Base-by-base conservation (phyloP, 2,888 invertebrate species). In the Erebia palarica region DNA sequence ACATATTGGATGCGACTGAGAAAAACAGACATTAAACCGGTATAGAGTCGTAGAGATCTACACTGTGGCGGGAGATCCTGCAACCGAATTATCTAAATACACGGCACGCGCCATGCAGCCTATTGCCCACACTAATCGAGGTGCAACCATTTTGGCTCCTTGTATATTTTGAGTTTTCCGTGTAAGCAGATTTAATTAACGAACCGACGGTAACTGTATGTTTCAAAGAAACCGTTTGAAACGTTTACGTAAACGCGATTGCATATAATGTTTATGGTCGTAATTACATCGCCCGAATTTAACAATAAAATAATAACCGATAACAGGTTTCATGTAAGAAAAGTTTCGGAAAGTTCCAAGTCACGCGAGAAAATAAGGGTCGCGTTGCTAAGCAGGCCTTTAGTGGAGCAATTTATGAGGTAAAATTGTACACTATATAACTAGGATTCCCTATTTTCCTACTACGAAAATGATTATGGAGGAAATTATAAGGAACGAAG, bases 281-380 rank as follows among this genome's bases (percentile, higher is more conserved):
- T 69, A 68, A 68, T 68, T 68, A 71, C 68, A 58, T 63, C 63
- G 58, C 57, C 68, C 66, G 44, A 71, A 68, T 69, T 69, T 69
- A 60, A 72, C 72, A 69, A 72, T 66, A 72, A 72, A 72, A 72
- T 63, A 69, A 61, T 69, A 69, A 58, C 69, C 69, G 68, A 66
- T 72, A 72, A 69, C 65, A 69, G 61, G 61, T 69, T 72, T 61
- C 66, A 72, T 69, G 69, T 69, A 65, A 65, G 66, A 67, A 72
- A 72, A 69, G 69, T 72, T 72, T 53, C 64, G 61, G 47, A 70
- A 75, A 73, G 70, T 70, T 73, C 68, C 61, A 49, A 68, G 75
- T 75, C 75, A 73, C 75, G 73, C 73, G 68, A 75, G 70, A 68
- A 72, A 72, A 65, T 71, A 70, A 70, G 66, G 69, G 69, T 66